These are phyloP conservation scores for Pungitius pungitius DNA, from an alignment of 2,113 vertebrate genomes.

Conservation along the genomic window DNA sequence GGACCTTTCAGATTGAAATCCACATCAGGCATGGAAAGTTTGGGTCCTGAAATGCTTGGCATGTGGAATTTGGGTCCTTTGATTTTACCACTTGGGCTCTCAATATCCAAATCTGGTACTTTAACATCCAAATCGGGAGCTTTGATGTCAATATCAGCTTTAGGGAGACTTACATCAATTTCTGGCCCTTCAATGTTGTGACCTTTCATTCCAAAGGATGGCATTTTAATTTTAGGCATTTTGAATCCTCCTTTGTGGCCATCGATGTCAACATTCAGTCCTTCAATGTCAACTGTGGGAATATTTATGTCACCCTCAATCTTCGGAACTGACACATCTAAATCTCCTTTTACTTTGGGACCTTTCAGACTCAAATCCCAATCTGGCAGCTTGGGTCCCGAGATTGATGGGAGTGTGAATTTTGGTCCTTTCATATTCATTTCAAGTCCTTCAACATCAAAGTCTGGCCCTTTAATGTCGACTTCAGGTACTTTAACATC, in stretches of 20 bases:
- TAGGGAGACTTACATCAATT: background rate
- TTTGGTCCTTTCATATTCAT: background rate
- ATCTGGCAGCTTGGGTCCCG: constrained; percentile 46
- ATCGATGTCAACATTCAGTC: constrained; percentile 26
- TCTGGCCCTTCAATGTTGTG: constrained; percentile 51
- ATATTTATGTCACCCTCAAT: constrained; percentile 21
- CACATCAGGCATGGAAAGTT: background rate
- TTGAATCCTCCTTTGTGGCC: constrained; percentile 24
- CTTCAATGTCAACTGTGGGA: constrained; percentile 10
- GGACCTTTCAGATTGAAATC: background rate
- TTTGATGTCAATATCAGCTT: background rate
- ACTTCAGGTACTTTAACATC: constrained; percentile 1
- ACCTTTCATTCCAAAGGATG: constrained; percentile 64
- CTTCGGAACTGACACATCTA: constrained; percentile 36
- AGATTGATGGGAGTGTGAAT: constrained; percentile 20
- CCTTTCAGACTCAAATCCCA: constrained; percentile 42
- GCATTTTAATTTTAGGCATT: constrained; percentile 70
- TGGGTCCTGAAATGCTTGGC: background rate
- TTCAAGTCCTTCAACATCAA: background rate
- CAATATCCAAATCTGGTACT: constrained; percentile 16
- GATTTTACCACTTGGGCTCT: background rate
- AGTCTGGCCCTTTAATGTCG: constrained; percentile 51
- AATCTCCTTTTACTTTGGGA: constrained; percentile 53
- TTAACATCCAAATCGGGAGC: background rate
- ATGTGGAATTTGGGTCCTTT: constrained; percentile 70